These are phyloP conservation scores for Staurois parvus DNA, from an alignment of 2,797 vertebrate genomes.

Conservation along the genomic window DNA sequence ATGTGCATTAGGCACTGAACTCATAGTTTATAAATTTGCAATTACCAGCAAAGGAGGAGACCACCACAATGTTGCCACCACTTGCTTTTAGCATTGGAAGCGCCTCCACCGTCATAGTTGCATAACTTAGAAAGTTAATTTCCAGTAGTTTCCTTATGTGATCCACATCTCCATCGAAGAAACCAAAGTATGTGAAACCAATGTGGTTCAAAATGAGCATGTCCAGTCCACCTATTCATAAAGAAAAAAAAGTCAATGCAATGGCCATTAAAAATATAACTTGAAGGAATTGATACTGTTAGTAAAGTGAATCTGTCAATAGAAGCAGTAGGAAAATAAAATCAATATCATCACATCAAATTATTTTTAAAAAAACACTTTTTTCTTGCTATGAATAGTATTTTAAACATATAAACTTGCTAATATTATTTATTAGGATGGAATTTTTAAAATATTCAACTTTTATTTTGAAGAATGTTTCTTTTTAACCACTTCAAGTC, in stretches of 20 bases:
- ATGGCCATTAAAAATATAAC: background rate
- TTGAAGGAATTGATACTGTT: background rate
- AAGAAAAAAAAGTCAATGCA: constrained; percentile 24
- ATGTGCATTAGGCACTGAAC: background rate
- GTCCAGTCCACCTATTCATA: constrained; percentile 75
- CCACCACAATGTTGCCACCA: constrained; percentile 73
- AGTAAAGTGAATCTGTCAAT: background rate
- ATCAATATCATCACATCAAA: no score
- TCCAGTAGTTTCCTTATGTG: constrained; percentile 69
- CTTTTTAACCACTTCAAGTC: no score
- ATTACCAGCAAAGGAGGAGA: constrained; percentile 78
- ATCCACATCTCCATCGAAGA: constrained; percentile 66
- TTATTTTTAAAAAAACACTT: no score
- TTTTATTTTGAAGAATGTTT: no score
- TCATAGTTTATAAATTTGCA: background rate
- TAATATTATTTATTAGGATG: no score
- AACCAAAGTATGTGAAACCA: constrained; percentile 24
- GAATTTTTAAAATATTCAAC: no score
- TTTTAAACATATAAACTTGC: no score
- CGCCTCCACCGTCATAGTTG: constrained; percentile 69
- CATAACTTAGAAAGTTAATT: constrained; percentile 78
- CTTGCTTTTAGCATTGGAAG: constrained; percentile 79
- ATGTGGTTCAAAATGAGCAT: constrained; percentile 81
- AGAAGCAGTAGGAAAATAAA: no score
- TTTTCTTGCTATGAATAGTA: no score